Evolutionary conservation across 2,888 invertebrate species (phyloP).

Genomic region (Dasysyrphus tricinctus): DNA sequence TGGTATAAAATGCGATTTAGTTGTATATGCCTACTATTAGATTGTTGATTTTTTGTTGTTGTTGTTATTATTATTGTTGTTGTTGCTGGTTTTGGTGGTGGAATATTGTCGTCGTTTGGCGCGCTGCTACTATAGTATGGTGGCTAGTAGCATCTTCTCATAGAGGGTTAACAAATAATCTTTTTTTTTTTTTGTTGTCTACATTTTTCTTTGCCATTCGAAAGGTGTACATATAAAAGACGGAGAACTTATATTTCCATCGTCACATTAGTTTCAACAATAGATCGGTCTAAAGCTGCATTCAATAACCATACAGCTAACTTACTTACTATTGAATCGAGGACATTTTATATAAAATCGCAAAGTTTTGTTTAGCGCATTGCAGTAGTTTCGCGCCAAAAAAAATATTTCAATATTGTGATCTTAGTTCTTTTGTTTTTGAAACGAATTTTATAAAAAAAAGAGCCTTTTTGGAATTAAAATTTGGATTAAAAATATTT

Average conservation of each 20-base stretch:
- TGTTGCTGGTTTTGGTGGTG: constrained; percentile 66
- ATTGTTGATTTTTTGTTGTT: constrained; percentile 65
- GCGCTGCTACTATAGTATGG: constrained; percentile 15
- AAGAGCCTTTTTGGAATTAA: constrained; percentile 12
- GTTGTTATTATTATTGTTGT: too few relatives aligned
- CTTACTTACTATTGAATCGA: neutral
- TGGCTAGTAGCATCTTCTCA: constrained; percentile 71
- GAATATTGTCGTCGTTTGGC: constrained; percentile 63
- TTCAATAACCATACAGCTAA: constrained; percentile 12
- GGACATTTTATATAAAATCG: neutral
- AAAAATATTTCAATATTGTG: constrained; percentile 45
- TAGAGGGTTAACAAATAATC: constrained; percentile 67
- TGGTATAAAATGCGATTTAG: constrained; percentile 74
- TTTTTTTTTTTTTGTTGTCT: constrained; percentile 36
- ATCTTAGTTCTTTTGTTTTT: constrained; percentile 18
- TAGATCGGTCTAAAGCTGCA: constrained; percentile 77
- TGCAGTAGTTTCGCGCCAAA: constrained; percentile 65
- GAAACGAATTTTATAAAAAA: neutral
- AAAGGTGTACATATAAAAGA: constrained; percentile 81
- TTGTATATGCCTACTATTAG: constrained; percentile 75
- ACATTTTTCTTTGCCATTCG: constrained; percentile 50
- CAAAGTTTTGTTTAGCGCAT: constrained; percentile 4
- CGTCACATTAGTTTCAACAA: constrained; percentile 82
- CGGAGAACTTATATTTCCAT: constrained; percentile 80
- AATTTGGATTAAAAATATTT: constrained; percentile 67